Base-by-base conservation (phyloP, 2,888 invertebrate genomes). In the Pogonocherus hispidulus region DNA sequence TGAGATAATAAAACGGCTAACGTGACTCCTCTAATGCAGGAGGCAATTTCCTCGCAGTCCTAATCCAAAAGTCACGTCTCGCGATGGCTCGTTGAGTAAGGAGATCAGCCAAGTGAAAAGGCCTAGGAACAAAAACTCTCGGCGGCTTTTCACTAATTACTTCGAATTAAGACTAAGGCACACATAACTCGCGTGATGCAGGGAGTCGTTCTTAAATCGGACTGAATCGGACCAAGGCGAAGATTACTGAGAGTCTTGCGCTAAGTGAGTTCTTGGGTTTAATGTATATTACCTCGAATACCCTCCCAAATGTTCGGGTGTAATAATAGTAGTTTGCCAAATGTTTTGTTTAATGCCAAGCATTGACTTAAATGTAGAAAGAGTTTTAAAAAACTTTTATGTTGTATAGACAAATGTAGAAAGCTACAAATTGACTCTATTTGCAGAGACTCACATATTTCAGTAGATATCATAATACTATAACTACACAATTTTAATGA, bases 61-160 rank as follows among this genome's bases (percentile, higher is more conserved):
- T 75, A 75, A 75, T 76, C 72, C 67, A 68, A 72, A 69, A 73
- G 77, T 76, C 78, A 78, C 78, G 78, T 75, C 70, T 66, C 68
- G 77, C 66, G 64, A 75, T 66, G 75, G 76, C 74, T 75, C 78
- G 77, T 78, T 78, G 76, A 66, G 63, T 74, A 64, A 63, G 54
- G 55, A 74, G 76, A 76, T 75, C 76, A 78, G 67, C 76, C 76
- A 62, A 73, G 72, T 74, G 75, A 71, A 68, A 69, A 67, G 67
- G 59, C 63, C 66, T 56, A 70, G 54, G 65, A 66, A 69, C 76
- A 76, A 76, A 78, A 78, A 76, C 75, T 76, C 74, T 76, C 72
- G 22, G 66, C 52, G 68, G 75, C 72, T 77, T 73, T 71, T 74
- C 73, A 67, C 77, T 77, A 76, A 77, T 78, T 77, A 78, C 78